Evolutionary conservation across 2,797 vertebrate species (phyloP).

Genomic region (Cyclura pinguis): DNA sequence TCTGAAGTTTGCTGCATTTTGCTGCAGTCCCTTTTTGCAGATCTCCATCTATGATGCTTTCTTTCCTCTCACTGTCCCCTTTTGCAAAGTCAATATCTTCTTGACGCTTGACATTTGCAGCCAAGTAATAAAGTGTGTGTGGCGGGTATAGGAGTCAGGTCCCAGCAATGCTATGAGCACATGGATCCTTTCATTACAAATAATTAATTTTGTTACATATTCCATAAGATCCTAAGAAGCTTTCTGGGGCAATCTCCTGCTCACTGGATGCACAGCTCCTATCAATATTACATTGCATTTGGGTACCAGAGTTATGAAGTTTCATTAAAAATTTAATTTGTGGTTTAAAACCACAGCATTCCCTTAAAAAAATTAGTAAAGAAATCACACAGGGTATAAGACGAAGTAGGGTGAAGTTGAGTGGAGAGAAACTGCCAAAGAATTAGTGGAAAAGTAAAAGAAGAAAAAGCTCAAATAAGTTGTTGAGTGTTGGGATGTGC

Average conservation of each 20-base stretch:
- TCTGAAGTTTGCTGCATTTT: constrained; percentile 72
- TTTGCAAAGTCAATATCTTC: constrained; percentile 52
- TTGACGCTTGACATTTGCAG: constrained; percentile 57
- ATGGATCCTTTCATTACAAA: constrained; percentile 76
- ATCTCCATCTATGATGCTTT: constrained; percentile 49
- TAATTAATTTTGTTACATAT: constrained; percentile 81
- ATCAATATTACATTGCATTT: constrained; percentile 80
- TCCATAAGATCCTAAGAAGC: constrained; percentile 82
- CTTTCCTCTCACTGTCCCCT: constrained; percentile 36
- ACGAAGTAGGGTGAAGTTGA: background rate
- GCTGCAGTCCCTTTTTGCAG: constrained; percentile 75
- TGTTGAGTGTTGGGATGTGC: rapidly evolving
- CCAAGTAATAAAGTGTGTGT: constrained; percentile 44
- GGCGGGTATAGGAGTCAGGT: constrained; percentile 47
- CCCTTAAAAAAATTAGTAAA: constrained; percentile 62
- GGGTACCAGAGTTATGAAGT: constrained; percentile 74
- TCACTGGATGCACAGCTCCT: constrained; percentile 73
- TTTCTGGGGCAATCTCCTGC: constrained; percentile 77
- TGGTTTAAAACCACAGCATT: constrained; percentile 78
- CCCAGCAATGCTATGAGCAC: constrained; percentile 67
- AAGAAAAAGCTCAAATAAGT: background rate
- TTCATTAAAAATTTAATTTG: constrained; percentile 85
- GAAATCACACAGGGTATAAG: constrained; percentile 37
- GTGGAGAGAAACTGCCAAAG: constrained; percentile 9
- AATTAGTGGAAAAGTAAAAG: constrained; percentile 37